A percentile compares a stretch with the other conserved stretches of the same genome.
Evolutionary conservation across 2,888 invertebrate species (phyloP).

Genomic region (Ariolimax columbianus): DNA sequence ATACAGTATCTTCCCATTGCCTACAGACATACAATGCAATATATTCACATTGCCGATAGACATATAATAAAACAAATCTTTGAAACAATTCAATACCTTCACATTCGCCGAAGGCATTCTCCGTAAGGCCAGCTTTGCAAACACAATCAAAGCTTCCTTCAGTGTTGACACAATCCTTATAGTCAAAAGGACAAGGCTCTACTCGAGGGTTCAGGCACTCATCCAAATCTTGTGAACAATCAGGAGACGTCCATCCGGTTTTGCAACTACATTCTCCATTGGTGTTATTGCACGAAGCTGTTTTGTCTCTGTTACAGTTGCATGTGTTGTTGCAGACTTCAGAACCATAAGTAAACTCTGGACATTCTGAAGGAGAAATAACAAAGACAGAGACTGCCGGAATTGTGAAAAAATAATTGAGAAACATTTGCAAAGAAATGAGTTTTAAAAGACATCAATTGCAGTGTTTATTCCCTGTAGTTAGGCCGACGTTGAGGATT

Average conservation of each 20-base stretch:
- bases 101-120: neutral
- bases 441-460: neutral
- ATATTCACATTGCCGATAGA: no score
- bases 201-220: neutral
- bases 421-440: neutral
- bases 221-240: slow-evolving; percentile 21
- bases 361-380: slow-evolving; percentile 10
- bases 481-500: no score
- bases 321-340: neutral
- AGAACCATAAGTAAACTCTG: slow-evolving; percentile 2
- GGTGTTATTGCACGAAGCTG: neutral
- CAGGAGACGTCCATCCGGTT: neutral
- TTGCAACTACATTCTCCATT: slow-evolving; percentile 6
- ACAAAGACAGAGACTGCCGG: no score
- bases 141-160: slow-evolving; percentile 15
- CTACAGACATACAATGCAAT: no score
- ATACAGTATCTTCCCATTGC: no score
- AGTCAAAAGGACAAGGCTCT: neutral
- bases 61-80: no score
- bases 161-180: slow-evolving; percentile 5
- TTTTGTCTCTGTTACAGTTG: neutral
- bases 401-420: no score
- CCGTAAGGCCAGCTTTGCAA: neutral
- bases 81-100: slow-evolving; percentile 16
- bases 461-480: neutral